These are phyloP conservation scores for Melinaea menophilus DNA, from an alignment of 2,888 invertebrate genomes.

Conservation along the genomic window DNA sequence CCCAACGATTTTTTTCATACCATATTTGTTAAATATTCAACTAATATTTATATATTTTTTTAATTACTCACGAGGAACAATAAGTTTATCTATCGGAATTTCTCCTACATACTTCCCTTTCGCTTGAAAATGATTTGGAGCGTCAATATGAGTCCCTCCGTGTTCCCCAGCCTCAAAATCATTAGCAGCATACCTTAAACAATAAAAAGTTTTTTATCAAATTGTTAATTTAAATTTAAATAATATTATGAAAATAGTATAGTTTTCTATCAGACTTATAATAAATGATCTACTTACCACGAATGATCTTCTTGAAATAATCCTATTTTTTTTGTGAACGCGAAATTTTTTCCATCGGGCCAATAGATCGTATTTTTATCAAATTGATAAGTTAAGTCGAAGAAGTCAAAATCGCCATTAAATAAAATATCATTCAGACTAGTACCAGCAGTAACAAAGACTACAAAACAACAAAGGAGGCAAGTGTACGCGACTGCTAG, in stretches of 20 bases:
- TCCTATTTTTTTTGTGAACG: conserved; percentile 46
- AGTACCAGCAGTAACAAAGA: conserved; percentile 16
- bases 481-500: conserved; percentile 3
- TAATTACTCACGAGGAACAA: conserved; percentile 57
- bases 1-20: too few relatives aligned
- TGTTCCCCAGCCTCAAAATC: conserved; percentile 77
- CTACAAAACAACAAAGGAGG: conserved; percentile 25
- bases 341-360: conserved; percentile 43
- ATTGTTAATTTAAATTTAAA: too few relatives aligned
- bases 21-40: too few relatives aligned
- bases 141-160: conserved; percentile 81
- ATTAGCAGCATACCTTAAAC: conserved; percentile 68
- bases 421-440: conserved; percentile 47
- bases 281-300: conserved; percentile 42
- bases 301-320: conserved; percentile 37
- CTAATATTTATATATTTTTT: not conserved
- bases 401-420: conserved; percentile 50
- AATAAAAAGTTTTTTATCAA: too few relatives aligned
- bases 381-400: conserved; percentile 55
- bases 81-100: conserved; percentile 69
- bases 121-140: conserved; percentile 77
- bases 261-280: conserved; percentile 7
- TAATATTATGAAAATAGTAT: not conserved
- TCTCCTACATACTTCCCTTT: conserved; percentile 69
- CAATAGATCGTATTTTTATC: conserved; percentile 53